Evolutionary conservation across 1,140 invertebrate genomes (phyloP).

Genomic region (Caenorhabditis inopinata): DNA sequence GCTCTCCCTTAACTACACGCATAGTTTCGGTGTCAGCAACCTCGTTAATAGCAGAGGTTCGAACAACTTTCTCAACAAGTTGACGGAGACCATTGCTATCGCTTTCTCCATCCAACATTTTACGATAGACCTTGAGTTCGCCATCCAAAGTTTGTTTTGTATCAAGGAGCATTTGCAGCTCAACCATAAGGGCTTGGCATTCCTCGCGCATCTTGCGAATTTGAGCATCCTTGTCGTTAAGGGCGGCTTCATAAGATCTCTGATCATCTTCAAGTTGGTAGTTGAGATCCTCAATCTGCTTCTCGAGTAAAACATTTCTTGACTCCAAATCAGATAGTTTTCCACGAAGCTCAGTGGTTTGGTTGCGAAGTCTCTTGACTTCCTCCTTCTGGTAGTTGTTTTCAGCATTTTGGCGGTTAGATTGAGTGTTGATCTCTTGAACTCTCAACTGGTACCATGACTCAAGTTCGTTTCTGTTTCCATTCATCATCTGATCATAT

Average conservation of each 20-base stretch:
- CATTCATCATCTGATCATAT: slow-evolving; percentile 68
- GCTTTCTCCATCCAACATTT: slow-evolving; percentile 66
- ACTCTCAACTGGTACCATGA: slow-evolving; percentile 67
- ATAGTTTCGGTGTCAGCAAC: slow-evolving; percentile 61
- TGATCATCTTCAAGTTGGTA: slow-evolving; percentile 67
- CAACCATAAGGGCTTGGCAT: slow-evolving; percentile 67
- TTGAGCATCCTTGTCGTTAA: slow-evolving; percentile 58
- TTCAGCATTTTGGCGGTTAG: slow-evolving; percentile 70
- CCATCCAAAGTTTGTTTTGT: slow-evolving; percentile 67
- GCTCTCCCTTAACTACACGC: slow-evolving; percentile 68
- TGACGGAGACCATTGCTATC: slow-evolving; percentile 62
- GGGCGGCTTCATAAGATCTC: slow-evolving; percentile 53
- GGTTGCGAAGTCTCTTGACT: slow-evolving; percentile 68
- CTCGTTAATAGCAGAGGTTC: slow-evolving; percentile 60
- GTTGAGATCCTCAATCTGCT: slow-evolving; percentile 67
- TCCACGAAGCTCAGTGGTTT: slow-evolving; percentile 67
- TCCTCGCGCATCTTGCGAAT: slow-evolving; percentile 67
- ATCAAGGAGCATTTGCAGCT: slow-evolving; percentile 68
- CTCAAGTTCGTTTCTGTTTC: slow-evolving; percentile 67
- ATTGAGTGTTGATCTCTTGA: slow-evolving; percentile 70
- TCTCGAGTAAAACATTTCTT: slow-evolving; percentile 68
- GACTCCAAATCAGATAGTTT: slow-evolving; percentile 69
- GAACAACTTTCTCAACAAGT: slow-evolving; percentile 63
- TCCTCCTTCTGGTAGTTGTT: slow-evolving; percentile 69
- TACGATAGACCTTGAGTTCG: slow-evolving; percentile 66